Evolutionary conservation across 2,113 vertebrate species (phyloP), one percentile per base, ranked within the genome.

Genomic region (Sander lucioperca): DNA sequence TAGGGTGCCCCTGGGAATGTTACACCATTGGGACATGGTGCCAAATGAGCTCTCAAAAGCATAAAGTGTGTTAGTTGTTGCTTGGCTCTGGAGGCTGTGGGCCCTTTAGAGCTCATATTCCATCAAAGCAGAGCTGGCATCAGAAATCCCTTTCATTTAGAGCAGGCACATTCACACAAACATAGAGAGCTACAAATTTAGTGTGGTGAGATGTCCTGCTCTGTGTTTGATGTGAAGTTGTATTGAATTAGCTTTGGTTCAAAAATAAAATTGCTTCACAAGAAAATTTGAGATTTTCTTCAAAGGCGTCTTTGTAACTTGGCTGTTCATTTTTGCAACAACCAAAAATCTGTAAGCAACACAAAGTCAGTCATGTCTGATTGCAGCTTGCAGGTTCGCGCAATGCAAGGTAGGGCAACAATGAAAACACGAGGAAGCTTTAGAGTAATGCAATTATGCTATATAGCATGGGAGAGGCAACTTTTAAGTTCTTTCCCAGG

Each of bases 1-100:
- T 11, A 39, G 62, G 33, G 16, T 56, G 30, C 50, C 84, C 75
- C 64, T 45, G 64, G 80, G 72, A 80, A 87, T 25, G 2, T 79
- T 61, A 30, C 62, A 54, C 84, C 84, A 65, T 19, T 67, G 86
- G 54, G 85, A 86, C 82, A 70, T 3, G 8, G 72, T 71, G 74
- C 87, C 82, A 91, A 89, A 89, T 89, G 80, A 89, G 84, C 78
- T 79, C 88, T 78, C 47, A 64, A 78, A 88, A 57, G 71, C 82
- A 81, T 74, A 86, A 80, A 84, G 74, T 88, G 78, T 82, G 80
- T 85, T 83, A 91, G 62, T 64, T 0, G 61, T 54, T 61, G 62
- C 79, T 66, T 48, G 59, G 48, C 79, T 86, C 74, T 50, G 67
- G 68, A 70, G 68, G 74, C 70, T 50, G 21, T 51, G 58, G 72